A percentile compares a stretch with the other conserved stretches of the same genome.
Evolutionary conservation across 2,113 vertebrate genomes (phyloP).

Genomic region (Cryptotis parvus): DNA sequence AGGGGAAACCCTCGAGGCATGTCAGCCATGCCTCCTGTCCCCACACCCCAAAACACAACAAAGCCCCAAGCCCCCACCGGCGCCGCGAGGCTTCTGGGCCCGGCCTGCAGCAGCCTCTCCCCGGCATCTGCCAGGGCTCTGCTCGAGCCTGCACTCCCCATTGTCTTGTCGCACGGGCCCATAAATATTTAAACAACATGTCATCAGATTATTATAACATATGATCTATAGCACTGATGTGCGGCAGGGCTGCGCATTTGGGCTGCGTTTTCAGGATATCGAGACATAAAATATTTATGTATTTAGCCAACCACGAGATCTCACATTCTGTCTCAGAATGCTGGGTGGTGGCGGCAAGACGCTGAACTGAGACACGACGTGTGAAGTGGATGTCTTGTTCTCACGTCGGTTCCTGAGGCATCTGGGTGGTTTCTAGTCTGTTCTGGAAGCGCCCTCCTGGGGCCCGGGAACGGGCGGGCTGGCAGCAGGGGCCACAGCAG

Average conservation of each 20-base stretch:
- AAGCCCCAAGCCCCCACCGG: background rate
- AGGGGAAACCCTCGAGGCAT: background rate
- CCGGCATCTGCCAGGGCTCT: constrained; percentile 14
- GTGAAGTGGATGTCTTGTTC: constrained; percentile 73
- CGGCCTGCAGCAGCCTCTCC: rapidly evolving
- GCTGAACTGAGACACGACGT: constrained; percentile 50
- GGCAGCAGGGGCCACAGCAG: background rate
- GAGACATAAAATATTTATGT: constrained; percentile 81
- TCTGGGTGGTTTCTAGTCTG: constrained; percentile 65
- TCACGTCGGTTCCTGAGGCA: constrained; percentile 58
- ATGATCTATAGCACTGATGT: constrained; percentile 77
- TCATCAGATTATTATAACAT: constrained; percentile 80
- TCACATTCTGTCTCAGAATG: constrained; percentile 83
- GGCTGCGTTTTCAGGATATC: constrained; percentile 76
- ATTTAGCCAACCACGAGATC: constrained; percentile 76
- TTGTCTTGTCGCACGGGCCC: constrained; percentile 56
- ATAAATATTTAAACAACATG: constrained; percentile 78
- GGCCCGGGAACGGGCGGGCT: background rate
- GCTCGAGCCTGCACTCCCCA: constrained; percentile 51
- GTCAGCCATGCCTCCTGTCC: background rate
- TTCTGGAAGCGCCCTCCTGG: background rate
- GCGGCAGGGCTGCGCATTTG: constrained; percentile 69
- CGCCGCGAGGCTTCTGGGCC: too few species aligned
- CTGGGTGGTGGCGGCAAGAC: constrained; percentile 73
- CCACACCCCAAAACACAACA: background rate